Percentiles rank a stretch among this genome's conserved stretches.
phyloP scores from a whole-genome alignment of 2,797 vertebrate species.

The Pelochelys cantorii region DNA sequence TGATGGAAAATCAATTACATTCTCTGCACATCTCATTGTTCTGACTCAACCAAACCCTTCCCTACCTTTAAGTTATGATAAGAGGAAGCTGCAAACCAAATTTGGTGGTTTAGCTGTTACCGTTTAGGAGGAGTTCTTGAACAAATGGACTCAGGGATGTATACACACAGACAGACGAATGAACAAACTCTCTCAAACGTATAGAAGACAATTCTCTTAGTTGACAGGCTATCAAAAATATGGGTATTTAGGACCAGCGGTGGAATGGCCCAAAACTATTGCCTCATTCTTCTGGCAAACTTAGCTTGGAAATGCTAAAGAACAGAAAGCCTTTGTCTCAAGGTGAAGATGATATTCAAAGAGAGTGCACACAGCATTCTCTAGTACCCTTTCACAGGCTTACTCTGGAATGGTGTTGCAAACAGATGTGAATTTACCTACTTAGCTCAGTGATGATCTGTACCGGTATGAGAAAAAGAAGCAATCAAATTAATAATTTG shows the following conservation, averaged over 20 bases:
- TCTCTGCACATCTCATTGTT: too few species aligned
- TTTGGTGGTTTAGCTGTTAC: too few species aligned
- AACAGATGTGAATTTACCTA: not conserved
- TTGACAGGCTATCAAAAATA: not conserved
- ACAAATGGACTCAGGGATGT: too few species aligned
- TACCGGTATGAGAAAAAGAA: not conserved
- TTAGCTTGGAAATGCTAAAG: not conserved
- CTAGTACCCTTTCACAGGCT: not conserved
- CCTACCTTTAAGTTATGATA: too few species aligned
- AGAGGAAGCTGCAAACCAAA: too few species aligned
- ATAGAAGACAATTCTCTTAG: not conserved
- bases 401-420: not conserved
- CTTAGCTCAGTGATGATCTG: not conserved
- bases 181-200: too few species aligned
- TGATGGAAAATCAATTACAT: too few species aligned
- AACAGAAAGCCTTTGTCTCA: not conserved
- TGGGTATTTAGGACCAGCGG: not conserved
- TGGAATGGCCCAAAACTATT: not conserved
- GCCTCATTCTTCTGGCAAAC: not conserved
- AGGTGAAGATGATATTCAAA: not conserved
- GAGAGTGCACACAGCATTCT: fast-evolving
- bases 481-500: not conserved
- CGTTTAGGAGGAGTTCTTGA: too few species aligned
- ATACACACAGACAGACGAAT: too few species aligned
- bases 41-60: too few species aligned